These are phyloP conservation scores for Drosophila bipectinata DNA, from an alignment of 1,140 invertebrate species.

Conservation along the genomic window DNA sequence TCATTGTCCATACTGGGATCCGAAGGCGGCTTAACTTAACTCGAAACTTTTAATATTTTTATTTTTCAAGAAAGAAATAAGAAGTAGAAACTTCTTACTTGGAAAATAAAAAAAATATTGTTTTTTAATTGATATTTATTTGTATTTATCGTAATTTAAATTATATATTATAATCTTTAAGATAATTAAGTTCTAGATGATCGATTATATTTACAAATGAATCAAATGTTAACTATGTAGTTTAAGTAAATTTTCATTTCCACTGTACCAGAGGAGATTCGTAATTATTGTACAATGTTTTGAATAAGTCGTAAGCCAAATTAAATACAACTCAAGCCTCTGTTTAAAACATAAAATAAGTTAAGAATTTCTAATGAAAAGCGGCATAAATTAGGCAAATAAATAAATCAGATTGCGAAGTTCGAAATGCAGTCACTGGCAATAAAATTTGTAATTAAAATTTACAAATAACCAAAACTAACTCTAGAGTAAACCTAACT, in stretches of 20 bases:
- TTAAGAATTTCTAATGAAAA: conserved; percentile 26
- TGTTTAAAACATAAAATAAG: conserved; percentile 57
- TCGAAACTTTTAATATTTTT: no score
- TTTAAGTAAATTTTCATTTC: conserved; percentile 31
- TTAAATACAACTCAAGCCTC: conserved; percentile 73
- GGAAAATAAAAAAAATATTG: not conserved
- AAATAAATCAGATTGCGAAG: conserved; percentile 36
- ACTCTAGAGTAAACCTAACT: conserved; percentile 49
- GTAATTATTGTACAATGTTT: conserved; percentile 13
- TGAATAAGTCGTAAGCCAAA: conserved; percentile 23
- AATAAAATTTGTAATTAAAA: conserved; percentile 17
- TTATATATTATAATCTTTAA: not conserved
- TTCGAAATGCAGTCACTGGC: conserved; percentile 77
- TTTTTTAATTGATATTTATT: not conserved
- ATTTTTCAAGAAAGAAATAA: no score
- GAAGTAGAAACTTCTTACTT: no score
- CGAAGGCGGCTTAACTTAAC: no score
- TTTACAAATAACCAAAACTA: conserved; percentile 14
- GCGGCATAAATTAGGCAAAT: conserved; percentile 15
- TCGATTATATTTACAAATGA: conserved; percentile 67
- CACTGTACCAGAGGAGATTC: conserved; percentile 52
- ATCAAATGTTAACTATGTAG: conserved; percentile 36
- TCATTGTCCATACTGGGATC: no score
- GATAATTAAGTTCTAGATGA: conserved; percentile 40
- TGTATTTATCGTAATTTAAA: not conserved